These are phyloP conservation scores for Calosoma granatense DNA, from an alignment of 1,140 invertebrate species.

Conservation along the genomic window DNA sequence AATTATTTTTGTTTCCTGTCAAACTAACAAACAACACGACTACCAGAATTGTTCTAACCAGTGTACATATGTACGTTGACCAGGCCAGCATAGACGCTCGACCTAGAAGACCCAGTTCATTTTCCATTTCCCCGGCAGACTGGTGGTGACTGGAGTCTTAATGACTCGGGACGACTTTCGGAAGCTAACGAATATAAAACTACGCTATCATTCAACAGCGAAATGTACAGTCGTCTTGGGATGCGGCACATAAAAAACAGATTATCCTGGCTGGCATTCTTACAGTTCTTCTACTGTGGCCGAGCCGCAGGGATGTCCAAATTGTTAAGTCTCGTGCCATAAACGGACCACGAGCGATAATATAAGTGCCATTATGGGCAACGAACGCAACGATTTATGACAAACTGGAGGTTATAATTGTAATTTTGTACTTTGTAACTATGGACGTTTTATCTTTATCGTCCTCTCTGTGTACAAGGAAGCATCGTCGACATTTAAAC, in stretches of 20 bases:
- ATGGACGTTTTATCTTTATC: background rate
- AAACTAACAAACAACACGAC: no score
- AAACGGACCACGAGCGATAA: background rate
- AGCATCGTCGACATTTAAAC: no score
- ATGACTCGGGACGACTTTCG: background rate
- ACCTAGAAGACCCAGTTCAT: no score
- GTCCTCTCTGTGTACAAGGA: no score
- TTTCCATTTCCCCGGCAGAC: background rate
- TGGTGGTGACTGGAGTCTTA: background rate
- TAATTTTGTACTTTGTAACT: background rate
- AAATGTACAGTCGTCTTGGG: slow-evolving; percentile 6
- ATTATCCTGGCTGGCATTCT: background rate
- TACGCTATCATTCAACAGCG: slow-evolving; percentile 2
- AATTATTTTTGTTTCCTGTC: no score
- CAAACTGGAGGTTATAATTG: background rate
- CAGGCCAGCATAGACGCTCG: no score
- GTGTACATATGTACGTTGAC: no score
- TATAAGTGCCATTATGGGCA: background rate
- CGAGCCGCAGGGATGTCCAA: background rate
- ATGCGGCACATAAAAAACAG: slow-evolving; percentile 5
- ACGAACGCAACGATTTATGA: background rate
- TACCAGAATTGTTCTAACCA: no score
- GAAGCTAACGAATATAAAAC: slow-evolving; percentile 9
- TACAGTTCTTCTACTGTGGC: background rate
- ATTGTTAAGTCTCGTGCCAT: background rate